Base-by-base conservation (phyloP, 2,113 vertebrate genomes). In the Propithecus coquereli region DNA sequence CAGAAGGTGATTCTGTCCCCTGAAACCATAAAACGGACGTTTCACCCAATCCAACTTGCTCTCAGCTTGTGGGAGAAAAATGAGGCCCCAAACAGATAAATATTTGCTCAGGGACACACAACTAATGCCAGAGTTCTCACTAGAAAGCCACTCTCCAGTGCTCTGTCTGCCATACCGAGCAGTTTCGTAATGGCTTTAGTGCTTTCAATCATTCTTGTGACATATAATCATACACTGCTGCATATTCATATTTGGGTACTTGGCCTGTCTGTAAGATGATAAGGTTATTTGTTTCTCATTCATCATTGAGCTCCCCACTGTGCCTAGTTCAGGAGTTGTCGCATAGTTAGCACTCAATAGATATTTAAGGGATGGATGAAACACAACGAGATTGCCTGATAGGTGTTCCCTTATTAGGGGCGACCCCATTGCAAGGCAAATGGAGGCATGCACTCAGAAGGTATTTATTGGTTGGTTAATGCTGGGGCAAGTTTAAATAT, bases 171-270 rank as follows among this genome's bases (percentile, higher is more conserved):
- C 66, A 14, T 2, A 17, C 57, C n/a, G 50, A n/a, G 45, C 0
- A 12, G 17, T 16, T 25, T 87, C 47, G 45, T 32, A 16, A 9
- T 30, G 20, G 11, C 71, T 12, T 37, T 16, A 37, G 34, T 50
- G 45, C 52, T 79, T 45, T 68, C 40, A 0, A 6, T 47, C 37
- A 2, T 16, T 30, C 37, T 34, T 47, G 1, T 0, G 23, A 63
- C 2, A 0, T 0, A 1, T 8, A 23, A 23, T 66, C 54, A 45
- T 0, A 3, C 0, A 25, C 14, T 20, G 54, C 68, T 12, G 0
- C 12, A 0, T 74, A 18, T 66, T 34, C 14, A 0, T 17, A 0
- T 37, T 40, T 37, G 40, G 63, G 59, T 27, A 25, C 54, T 57
- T 59, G n/a, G 63, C 63, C 54, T 79, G 0, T 45, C 23, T 57